Conservation (phyloP, 2,888 invertebrate genomes). For the Drosophila testacea region DNA sequence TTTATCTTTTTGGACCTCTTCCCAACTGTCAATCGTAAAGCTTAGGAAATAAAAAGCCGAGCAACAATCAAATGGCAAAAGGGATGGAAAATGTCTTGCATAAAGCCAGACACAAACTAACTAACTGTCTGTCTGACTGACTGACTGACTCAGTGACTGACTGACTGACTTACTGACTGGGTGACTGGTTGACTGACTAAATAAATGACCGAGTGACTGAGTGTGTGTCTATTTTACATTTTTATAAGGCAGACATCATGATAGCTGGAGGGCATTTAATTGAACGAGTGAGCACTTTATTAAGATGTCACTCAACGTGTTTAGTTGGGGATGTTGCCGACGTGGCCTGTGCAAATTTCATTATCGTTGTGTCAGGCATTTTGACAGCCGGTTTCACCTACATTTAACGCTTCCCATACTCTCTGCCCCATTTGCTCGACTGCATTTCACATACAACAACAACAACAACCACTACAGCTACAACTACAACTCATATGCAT, state of each 20-base stretch:
- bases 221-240: slow-evolving; percentile 56
- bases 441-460: slow-evolving; percentile 1
- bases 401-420: slow-evolving; percentile 58
- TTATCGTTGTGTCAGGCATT: slow-evolving; percentile 73
- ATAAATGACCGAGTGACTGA: slow-evolving; percentile 39
- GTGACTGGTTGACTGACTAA: slow-evolving; percentile 17
- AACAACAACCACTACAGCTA: slow-evolving; percentile 13
- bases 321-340: slow-evolving; percentile 50
- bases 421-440: slow-evolving; percentile 1
- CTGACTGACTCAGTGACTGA: slow-evolving; percentile 15
- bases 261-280: slow-evolving; percentile 63
- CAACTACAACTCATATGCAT: slow-evolving; percentile 31
- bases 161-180: slow-evolving; percentile 17
- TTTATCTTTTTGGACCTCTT: neutral
- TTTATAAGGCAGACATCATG: slow-evolving; percentile 38
- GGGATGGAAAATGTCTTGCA: slow-evolving; percentile 1
- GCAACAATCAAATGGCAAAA: slow-evolving; percentile 17
- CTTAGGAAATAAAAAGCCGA: slow-evolving; percentile 8
- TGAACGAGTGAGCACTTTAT: slow-evolving; percentile 80
- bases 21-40: slow-evolving; percentile 7
- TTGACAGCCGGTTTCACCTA: slow-evolving; percentile 78
- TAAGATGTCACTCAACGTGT: slow-evolving; percentile 77
- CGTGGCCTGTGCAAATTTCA: slow-evolving; percentile 73
- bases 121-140: slow-evolving; percentile 17
- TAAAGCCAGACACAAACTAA: slow-evolving; percentile 27